Base-by-base conservation (phyloP, 2,113 vertebrate genomes). In the Ammodytes marinus region DNA sequence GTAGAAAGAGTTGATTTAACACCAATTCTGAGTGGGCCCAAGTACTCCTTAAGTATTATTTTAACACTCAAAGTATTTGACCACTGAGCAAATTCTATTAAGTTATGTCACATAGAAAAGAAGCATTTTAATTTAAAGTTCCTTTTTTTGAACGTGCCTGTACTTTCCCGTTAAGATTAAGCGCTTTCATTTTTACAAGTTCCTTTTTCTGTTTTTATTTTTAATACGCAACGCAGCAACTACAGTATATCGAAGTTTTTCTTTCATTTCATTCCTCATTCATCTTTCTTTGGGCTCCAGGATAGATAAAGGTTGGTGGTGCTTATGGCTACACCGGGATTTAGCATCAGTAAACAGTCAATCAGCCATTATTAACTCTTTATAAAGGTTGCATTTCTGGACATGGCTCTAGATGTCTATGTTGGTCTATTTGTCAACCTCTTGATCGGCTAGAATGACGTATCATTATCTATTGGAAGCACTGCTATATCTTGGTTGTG, bases 151-250 rank as follows among this genome's bases (percentile, higher is more conserved):
- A 57, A 61, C 46, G 13, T 27, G 39, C 47, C 39, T 6, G 5
- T 17, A 1, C 0, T 17, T 66, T 66, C 0, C 0, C 39, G 14
- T 19, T 13, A 50, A 64, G 12, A 27, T 39, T 14, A 54, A 57
- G 37, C 50, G 69, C 63, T 65, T 55, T 61, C 27, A 50, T 60
- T 73, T 64, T 66, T 67, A 59, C 27, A 52, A 71, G 19, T 46
- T 71, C 39, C 60, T 19, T 8, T 72, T 46, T 78, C 5, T 1
- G 1, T 37, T 42, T 55, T 27, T 19, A 19, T 42, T 55, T 27
- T 19, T 50, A 60, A 42, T 9, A 6, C 27, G 11, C 8, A 60
- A 60, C 17, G 14, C 39, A 61, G 8, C 14, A 42, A 61, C 27
- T 27, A 27, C n/a, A 27, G 37, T 59, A 8, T 9, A 53, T 1